Conservation (phyloP, 2,113 vertebrate genomes). For the Sinocyclocheilus grahami region DNA sequence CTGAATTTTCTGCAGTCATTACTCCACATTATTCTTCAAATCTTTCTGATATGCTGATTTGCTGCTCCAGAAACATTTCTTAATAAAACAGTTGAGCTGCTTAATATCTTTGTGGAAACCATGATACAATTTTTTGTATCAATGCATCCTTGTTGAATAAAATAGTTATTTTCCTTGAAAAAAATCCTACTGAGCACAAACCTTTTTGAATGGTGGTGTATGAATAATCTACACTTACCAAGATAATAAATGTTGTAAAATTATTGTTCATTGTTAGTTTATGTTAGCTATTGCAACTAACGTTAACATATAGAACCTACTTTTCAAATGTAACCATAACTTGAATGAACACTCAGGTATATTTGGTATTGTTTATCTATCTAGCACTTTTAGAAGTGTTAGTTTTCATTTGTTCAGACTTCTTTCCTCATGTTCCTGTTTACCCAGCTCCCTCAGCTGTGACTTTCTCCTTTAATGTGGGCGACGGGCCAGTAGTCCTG, state of each 20-base stretch:
- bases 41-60: neutral
- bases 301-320: too few species aligned
- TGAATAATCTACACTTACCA: too few species aligned
- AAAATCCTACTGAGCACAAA: neutral
- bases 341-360: neutral
- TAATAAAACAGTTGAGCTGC: too few species aligned
- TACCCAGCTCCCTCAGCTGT: constrained; percentile 86
- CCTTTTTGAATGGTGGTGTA: too few species aligned
- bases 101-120: too few species aligned
- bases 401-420: neutral
- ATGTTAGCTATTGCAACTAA: too few species aligned
- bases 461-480: constrained; percentile 90
- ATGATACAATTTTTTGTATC: too few species aligned
- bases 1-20: neutral
- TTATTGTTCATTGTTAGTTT: too few species aligned
- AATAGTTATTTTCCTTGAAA: too few species aligned
- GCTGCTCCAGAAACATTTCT: neutral
- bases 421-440: neutral
- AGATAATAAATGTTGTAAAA: too few species aligned
- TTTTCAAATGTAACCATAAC: too few species aligned
- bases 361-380: neutral
- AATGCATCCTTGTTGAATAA: neutral
- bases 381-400: neutral
- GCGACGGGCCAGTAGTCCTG: constrained; percentile 85
- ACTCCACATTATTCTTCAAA: neutral